Evolutionary conservation across 2,888 invertebrate genomes (phyloP).

Genomic region (Tenthredo scrophulariae): DNA sequence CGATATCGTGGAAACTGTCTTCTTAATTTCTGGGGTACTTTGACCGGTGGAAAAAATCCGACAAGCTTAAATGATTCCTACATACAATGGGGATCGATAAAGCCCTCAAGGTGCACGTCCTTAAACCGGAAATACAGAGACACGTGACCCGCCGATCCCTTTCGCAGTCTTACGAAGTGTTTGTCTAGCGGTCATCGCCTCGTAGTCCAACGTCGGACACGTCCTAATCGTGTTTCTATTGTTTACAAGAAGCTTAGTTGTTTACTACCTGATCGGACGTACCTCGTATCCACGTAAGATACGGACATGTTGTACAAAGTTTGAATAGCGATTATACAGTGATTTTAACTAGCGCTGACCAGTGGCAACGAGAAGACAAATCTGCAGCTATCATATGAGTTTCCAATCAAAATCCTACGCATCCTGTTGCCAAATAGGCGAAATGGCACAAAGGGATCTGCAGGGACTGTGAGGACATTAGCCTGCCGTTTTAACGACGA

Average conservation of each 20-base stretch:
- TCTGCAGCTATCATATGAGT: not conserved
- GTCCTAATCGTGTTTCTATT: constrained; percentile 68
- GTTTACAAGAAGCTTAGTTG: constrained; percentile 61
- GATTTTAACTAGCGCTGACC: not conserved
- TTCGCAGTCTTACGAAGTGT: constrained; percentile 23
- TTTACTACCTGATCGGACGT: constrained; percentile 39
- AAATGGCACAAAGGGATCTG: not conserved
- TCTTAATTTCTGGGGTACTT: too few relatives aligned
- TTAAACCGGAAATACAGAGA: constrained; percentile 31
- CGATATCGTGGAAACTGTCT: too few relatives aligned
- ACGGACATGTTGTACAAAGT: not conserved
- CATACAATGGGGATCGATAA: not conserved
- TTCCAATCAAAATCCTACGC: not conserved
- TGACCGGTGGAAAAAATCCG: not conserved
- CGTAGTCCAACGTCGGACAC: constrained; percentile 40
- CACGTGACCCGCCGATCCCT: constrained; percentile 45
- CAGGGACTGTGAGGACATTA: not conserved
- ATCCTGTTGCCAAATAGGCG: not conserved
- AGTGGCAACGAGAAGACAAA: not conserved
- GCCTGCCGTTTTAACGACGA: constrained; percentile 26
- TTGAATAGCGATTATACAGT: not conserved
- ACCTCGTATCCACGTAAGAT: not conserved
- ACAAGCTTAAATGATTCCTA: not conserved
- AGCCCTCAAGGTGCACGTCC: constrained; percentile 6
- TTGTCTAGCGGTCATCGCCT: constrained; percentile 40